These are phyloP conservation scores for Megalops cyprinoides DNA, from an alignment of 2,797 vertebrate genomes.

Conservation along the genomic window DNA sequence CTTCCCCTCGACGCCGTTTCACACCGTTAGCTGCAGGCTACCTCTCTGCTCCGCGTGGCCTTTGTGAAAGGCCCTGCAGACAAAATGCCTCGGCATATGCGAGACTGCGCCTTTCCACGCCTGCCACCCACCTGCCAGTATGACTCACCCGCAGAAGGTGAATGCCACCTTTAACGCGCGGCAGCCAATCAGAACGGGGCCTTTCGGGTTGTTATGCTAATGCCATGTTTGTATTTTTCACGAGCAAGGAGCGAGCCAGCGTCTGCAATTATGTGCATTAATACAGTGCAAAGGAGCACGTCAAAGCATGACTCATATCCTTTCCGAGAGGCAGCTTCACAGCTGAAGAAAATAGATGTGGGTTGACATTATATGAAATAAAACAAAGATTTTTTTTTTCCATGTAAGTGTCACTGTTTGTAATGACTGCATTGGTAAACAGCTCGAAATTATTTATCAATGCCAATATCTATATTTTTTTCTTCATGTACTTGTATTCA, in stretches of 20 bases:
- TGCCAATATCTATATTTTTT: not conserved
- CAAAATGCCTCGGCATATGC: not conserved
- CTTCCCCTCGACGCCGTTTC: not conserved
- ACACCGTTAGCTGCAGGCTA: not conserved
- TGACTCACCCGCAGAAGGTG: conserved; percentile 18
- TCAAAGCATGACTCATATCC: conserved; percentile 15
- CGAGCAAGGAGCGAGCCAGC: not conserved
- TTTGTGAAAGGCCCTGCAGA: not conserved
- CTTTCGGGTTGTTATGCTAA: not conserved
- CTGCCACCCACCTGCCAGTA: not conserved
- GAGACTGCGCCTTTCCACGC: not conserved
- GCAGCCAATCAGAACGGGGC: not conserved
- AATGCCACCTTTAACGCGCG: not conserved
- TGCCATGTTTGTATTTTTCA: not conserved
- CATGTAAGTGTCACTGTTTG: not conserved
- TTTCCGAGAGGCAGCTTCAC: not conserved
- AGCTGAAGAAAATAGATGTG: not conserved
- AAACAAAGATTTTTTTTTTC: not conserved
- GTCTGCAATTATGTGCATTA: not conserved
- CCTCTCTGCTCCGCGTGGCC: not conserved
- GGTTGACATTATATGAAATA: not conserved
- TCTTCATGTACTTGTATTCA: too few species aligned
- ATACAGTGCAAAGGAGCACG: not conserved
- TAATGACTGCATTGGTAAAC: not conserved
- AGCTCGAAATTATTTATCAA: not conserved